A percentile compares a stretch with the other conserved stretches of the same genome.
phyloP scores from a whole-genome alignment of 1,140 invertebrate species.

The Orchesella cincta region DNA sequence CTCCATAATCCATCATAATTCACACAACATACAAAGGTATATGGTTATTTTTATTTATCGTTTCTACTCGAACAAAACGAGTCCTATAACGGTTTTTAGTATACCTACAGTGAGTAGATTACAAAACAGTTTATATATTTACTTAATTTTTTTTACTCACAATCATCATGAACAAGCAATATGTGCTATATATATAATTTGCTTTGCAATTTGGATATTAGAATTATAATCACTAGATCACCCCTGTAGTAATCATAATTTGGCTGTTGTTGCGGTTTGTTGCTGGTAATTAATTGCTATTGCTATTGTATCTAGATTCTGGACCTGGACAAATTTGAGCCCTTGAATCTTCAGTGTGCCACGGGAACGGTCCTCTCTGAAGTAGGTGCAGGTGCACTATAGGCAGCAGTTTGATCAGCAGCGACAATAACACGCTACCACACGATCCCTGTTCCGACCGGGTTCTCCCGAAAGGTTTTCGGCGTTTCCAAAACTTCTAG shows the following conservation, averaged over 20 bases:
- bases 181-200: not conserved
- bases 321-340: slow-evolving; percentile 5
- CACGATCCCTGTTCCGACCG: not conserved
- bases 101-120: too few relatives aligned
- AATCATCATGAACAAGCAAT: too few relatives aligned
- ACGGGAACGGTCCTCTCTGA: not conserved
- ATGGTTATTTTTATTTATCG: too few relatives aligned
- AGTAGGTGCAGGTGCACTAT: not conserved
- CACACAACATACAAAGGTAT: too few relatives aligned
- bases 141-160: too few relatives aligned
- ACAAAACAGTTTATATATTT: too few relatives aligned
- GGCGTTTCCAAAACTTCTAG: not conserved
- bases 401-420: not conserved
- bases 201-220: too few relatives aligned
- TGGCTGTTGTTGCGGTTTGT: not conserved
- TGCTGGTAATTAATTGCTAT: not conserved
- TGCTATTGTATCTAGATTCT: slow-evolving; percentile 19
- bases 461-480: not conserved
- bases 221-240: too few relatives aligned
- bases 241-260: slow-evolving; percentile 25
- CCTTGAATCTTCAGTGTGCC: not conserved
- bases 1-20: too few relatives aligned
- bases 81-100: too few relatives aligned
- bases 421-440: not conserved
- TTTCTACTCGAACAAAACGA: too few relatives aligned